These are phyloP conservation scores for Zaprionus vittiger DNA, from an alignment of 1,140 invertebrate species.

Conservation along the genomic window DNA sequence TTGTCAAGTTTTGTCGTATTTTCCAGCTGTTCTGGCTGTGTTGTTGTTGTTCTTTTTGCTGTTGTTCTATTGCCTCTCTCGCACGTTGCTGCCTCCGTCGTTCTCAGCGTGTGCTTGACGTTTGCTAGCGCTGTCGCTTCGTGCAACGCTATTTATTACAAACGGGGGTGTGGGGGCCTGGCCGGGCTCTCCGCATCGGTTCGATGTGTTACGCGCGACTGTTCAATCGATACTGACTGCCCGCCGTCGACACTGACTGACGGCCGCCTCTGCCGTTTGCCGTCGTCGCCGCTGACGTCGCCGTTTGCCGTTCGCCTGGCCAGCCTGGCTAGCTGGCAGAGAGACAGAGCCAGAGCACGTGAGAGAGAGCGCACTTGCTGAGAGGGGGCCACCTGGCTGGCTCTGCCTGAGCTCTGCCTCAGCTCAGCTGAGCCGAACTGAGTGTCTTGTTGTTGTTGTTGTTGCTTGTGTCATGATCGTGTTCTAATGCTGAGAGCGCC, in stretches of 20 bases:
- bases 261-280: conserved; percentile 26
- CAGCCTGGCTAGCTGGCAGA: conserved; percentile 7
- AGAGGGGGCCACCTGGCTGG: conserved; percentile 1
- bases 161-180: conserved; percentile 54
- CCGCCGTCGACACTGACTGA: conserved; percentile 34
- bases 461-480: conserved; percentile 49
- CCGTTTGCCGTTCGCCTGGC: conserved; percentile 7
- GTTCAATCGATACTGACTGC: conserved; percentile 74
- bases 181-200: conserved; percentile 63
- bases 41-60: conserved; percentile 24
- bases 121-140: conserved; percentile 72
- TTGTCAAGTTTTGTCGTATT: conserved; percentile 36
- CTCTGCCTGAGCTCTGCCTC: not conserved
- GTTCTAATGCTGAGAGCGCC: conserved; percentile 52
- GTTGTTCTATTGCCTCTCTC: conserved; percentile 37
- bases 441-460: conserved; percentile 22
- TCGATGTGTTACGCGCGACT: conserved; percentile 77
- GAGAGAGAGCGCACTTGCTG: conserved; percentile 3
- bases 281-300: conserved; percentile 1
- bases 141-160: conserved; percentile 76
- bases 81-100: conserved; percentile 54
- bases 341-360: conserved; percentile 16
- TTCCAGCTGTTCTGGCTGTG: conserved; percentile 57
- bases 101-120: conserved; percentile 71
- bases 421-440: conserved; percentile 19